Evolutionary conservation across 2,888 invertebrate genomes (phyloP).

Genomic region (Perizoma flavofasciatum): DNA sequence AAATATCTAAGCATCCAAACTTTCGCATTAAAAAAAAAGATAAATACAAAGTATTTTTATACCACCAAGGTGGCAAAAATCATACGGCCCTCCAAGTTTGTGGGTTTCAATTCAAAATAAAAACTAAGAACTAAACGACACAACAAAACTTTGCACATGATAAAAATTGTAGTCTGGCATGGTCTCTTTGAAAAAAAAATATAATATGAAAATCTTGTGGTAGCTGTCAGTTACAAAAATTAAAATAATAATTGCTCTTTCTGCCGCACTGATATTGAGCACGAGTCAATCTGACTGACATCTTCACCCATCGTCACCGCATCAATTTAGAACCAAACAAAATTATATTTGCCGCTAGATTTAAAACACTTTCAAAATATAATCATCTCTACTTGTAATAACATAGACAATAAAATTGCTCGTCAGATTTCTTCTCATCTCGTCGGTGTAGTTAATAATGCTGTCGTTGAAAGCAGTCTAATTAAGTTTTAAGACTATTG

Average conservation of each 20-base stretch:
- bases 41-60: too few relatives aligned
- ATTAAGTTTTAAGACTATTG: constrained; percentile 79
- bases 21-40: too few relatives aligned
- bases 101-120: too few relatives aligned
- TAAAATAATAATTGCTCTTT: constrained; percentile 74
- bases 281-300: constrained; percentile 81
- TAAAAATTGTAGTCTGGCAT: neutral
- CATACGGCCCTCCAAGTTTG: too few relatives aligned
- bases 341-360: constrained; percentile 39
- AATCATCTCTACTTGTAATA: constrained; percentile 45
- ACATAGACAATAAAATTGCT: constrained; percentile 28
- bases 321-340: constrained; percentile 63
- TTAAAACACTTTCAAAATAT: constrained; percentile 30
- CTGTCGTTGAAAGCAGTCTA: constrained; percentile 79
- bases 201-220: constrained; percentile 5
- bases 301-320: constrained; percentile 78
- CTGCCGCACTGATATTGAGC: constrained; percentile 67
- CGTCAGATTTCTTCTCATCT: constrained; percentile 29
- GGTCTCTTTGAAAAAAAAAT: neutral
- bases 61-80: too few relatives aligned
- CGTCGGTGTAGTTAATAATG: constrained; percentile 51
- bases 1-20: too few relatives aligned
- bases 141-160: too few relatives aligned
- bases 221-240: constrained; percentile 43
- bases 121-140: too few relatives aligned